Evolutionary conservation across 2,113 vertebrate genomes (phyloP).

Genomic region (Leiothrix lutea): DNA sequence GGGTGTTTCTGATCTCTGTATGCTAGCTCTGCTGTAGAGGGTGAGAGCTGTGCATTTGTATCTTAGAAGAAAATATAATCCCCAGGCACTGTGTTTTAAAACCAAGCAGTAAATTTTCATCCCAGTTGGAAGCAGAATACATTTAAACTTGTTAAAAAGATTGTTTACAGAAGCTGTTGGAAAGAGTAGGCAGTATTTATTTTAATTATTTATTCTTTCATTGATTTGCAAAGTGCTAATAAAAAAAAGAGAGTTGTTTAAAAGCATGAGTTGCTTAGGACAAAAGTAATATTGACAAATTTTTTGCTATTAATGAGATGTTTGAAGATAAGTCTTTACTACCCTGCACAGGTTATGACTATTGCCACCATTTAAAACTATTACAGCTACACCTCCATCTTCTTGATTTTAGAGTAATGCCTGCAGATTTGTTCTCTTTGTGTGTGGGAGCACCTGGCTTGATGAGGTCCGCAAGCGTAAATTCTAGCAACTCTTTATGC

Average conservation of each 20-base stretch:
- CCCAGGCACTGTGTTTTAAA: not conserved
- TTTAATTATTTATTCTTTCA: conserved; percentile 10
- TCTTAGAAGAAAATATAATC: not conserved
- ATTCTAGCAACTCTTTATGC: not conserved
- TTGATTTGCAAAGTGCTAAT: not conserved
- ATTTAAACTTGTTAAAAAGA: not conserved
- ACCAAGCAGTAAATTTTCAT: conserved; percentile 12
- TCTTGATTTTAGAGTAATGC: not conserved
- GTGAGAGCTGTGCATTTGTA: not conserved
- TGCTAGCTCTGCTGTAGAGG: not conserved
- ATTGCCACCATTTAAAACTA: not conserved
- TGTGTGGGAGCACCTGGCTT: not conserved
- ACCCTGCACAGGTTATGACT: not conserved
- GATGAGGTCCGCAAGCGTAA: not conserved
- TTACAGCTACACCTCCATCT: not conserved
- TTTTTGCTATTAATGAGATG: not conserved
- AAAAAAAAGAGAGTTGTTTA: not conserved
- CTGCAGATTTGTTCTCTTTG: not conserved
- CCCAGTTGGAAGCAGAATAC: not conserved
- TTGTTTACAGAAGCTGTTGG: not conserved
- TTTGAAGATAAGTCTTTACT: not conserved
- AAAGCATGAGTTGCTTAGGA: not conserved
- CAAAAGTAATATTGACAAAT: not conserved
- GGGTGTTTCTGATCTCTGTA: not conserved
- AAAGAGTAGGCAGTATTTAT: not conserved